A percentile compares a stretch with the other conserved stretches of the same genome.
These are phyloP conservation scores for Rhingia campestris DNA, from an alignment of 2,888 invertebrate genomes.

Conservation along the genomic window DNA sequence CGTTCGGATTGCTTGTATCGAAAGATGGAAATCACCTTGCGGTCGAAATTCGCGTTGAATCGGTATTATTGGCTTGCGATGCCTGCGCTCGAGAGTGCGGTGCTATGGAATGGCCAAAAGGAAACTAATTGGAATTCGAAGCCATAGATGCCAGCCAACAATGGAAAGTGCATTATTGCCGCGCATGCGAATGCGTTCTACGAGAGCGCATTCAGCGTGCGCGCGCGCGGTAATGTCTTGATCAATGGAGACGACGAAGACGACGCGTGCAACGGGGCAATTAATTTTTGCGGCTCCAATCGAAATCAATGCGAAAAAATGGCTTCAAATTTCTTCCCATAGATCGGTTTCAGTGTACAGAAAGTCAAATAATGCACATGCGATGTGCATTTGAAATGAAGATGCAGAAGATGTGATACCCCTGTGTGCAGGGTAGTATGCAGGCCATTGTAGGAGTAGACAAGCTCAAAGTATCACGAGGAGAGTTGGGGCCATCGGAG, in stretches of 20 bases:
- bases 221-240: conserved; percentile 63
- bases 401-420: conserved; percentile 57
- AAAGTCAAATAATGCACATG: conserved; percentile 71
- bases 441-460: conserved; percentile 41
- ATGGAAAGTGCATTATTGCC: conserved; percentile 55
- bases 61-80: conserved; percentile 45
- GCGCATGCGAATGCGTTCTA: conserved; percentile 54
- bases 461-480: conserved; percentile 46
- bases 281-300: conserved; percentile 80
- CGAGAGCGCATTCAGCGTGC: not conserved
- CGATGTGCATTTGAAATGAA: conserved; percentile 51
- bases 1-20: conserved; percentile 67
- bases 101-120: conserved; percentile 55
- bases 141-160: conserved; percentile 51
- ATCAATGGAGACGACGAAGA: conserved; percentile 78
- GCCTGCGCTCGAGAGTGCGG: not conserved
- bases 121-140: conserved; percentile 72
- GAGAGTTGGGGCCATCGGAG: conserved; percentile 41
- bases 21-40: conserved; percentile 70
- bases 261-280: conserved; percentile 82
- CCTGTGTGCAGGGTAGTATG: conserved; percentile 15
- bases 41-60: conserved; percentile 52
- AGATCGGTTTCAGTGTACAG: conserved; percentile 38
- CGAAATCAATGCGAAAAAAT: conserved; percentile 58
- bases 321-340: conserved; percentile 60